Percentiles rank a stretch among this genome's conserved stretches.
Conservation (phyloP, 2,888 invertebrate genomes). For the Amiota mariae region DNA sequence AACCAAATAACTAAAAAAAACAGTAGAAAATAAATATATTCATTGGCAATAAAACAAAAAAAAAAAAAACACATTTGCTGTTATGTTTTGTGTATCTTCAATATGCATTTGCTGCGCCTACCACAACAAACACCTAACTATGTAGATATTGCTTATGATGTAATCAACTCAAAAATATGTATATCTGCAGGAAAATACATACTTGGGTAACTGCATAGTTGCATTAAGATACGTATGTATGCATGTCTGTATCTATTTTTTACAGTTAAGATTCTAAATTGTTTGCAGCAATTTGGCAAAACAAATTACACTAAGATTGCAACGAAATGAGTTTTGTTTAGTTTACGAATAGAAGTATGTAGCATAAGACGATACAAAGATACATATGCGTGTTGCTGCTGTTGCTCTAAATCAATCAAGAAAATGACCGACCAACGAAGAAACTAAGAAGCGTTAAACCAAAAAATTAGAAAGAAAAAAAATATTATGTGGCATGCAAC, state of each 20-base stretch:
- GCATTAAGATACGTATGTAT: too few relatives aligned
- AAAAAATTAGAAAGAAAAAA: slow-evolving; percentile 5
- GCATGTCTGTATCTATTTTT: background rate
- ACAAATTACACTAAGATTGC: background rate
- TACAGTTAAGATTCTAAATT: background rate
- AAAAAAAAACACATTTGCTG: too few relatives aligned
- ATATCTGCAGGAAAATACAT: too few relatives aligned
- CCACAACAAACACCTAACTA: slow-evolving; percentile 1
- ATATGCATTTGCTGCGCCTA: slow-evolving; percentile 1
- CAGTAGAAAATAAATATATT: too few relatives aligned
- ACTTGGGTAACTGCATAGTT: too few relatives aligned
- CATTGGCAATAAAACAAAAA: too few relatives aligned
- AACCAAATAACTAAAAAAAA: too few relatives aligned
- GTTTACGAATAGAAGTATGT: too few relatives aligned
- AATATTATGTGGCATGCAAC: slow-evolving; percentile 18
- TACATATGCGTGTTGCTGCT: background rate
- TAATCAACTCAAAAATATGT: background rate
- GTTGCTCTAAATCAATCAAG: slow-evolving; percentile 29
- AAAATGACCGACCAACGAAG: background rate
- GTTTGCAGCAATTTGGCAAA: slow-evolving; percentile 19
- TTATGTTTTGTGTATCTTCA: too few relatives aligned
- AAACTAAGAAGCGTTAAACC: slow-evolving; percentile 9
- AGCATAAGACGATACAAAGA: too few relatives aligned
- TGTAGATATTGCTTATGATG: background rate
- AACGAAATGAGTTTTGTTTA: background rate